Evolutionary conservation across 2,113 vertebrate species (phyloP), one percentile per base, ranked within the genome.

Genomic region (Halcyon malimbica): DNA sequence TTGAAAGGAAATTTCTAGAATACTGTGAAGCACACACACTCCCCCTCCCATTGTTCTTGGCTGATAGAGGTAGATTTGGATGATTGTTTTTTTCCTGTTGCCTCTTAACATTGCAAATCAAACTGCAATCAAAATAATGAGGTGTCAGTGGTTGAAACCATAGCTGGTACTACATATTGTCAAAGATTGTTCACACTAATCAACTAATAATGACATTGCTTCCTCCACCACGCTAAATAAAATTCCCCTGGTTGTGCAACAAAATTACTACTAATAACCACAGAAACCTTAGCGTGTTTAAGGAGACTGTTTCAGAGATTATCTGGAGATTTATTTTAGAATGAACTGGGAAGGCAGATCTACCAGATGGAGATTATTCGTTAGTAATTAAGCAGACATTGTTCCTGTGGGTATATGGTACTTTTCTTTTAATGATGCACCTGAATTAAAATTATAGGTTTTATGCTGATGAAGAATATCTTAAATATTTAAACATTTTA

Each of bases 51-150:
- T 70, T 79, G 79, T 94, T 94, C 88, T 73, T 11, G 6, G 93
- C 75, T 96, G 82, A 80, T 37, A 67, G 91, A 97, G 92, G 71
- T 68, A 87, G 87, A 90, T 86, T 92, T 93, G 67, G 90, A 79
- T 97, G 94, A 95, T 84, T 95, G 80, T 85, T 81, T 94, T 95
- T 91, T 88, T 78, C 80, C 85, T 64, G 74, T 81, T 93, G 85
- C 64, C 81, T 97, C 89, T 88, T 97, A 97, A 97, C 91, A 81
- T 82, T 93, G 93, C 95, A 97, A 97, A 98, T 98, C 96, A 97
- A 97, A 97, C 67, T 84, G 97, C 96, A 98, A 97, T 97, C 96
- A 97, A 96, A 98, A 97, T 98, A 98, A 98, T 98, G 96, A 98
- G 93, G 93, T 97, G 96, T 95, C 96, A 97, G 91, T 93, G 92